Conservation (phyloP, 1,140 invertebrate genomes). For the Brachionus sp. region DNA sequence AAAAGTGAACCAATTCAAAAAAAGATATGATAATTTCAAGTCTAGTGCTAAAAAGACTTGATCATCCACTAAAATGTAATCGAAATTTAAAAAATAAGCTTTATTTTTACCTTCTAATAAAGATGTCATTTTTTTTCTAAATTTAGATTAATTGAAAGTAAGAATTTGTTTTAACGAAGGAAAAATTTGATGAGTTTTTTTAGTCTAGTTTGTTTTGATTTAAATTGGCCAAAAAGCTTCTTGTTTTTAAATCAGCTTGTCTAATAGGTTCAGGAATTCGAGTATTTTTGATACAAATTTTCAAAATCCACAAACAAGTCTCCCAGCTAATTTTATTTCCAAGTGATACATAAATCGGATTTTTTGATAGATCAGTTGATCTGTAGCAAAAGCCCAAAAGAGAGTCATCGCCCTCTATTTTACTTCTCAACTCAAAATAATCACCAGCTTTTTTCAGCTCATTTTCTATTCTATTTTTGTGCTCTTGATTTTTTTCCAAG, state of each 20-base stretch:
- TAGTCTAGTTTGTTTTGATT: not conserved
- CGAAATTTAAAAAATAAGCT: no score
- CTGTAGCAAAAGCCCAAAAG: constrained; percentile 17
- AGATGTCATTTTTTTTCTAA: no score
- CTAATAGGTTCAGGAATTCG: constrained; percentile 61
- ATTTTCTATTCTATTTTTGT: constrained; percentile 51
- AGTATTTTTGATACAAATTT: constrained; percentile 54
- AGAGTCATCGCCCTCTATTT: not conserved
- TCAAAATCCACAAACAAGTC: constrained; percentile 56
- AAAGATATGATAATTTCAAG: no score
- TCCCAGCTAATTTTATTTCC: constrained; percentile 60
- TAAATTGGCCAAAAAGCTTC: constrained; percentile 50
- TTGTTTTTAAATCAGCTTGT: constrained; percentile 54
- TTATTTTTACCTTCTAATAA: no score
- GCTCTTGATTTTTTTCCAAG: constrained; percentile 52
- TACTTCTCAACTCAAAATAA: constrained; percentile 32
- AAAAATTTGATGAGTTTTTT: no score
- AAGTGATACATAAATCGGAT: constrained; percentile 61
- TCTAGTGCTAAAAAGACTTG: no score
- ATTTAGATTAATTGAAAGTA: no score
- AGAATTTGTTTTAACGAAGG: no score
- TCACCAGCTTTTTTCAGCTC: constrained; percentile 17
- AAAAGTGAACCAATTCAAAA: no score
- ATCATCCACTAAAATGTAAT: no score
- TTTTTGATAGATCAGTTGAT: constrained; percentile 47